phyloP scores from a whole-genome alignment of 64 coral and sea anemone species.

The Actinia tenebrosa region DNA sequence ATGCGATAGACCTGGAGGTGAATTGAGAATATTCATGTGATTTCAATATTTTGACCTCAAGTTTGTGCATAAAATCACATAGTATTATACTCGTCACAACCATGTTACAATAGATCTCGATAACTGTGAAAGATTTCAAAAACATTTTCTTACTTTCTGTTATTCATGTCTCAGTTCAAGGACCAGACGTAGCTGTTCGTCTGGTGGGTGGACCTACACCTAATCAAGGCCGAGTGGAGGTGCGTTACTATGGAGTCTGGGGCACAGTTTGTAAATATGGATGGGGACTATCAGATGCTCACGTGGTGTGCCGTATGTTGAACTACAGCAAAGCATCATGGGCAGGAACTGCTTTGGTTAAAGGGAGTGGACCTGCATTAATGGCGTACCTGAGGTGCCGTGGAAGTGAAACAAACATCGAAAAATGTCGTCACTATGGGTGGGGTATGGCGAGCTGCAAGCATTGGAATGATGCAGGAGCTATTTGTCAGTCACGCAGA shows the following conservation, averaged over 20 bases:
- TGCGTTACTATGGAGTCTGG: not conserved
- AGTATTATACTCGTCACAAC: too few relatives aligned
- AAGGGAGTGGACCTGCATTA: not conserved
- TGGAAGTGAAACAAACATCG: not conserved
- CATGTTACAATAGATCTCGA: too few relatives aligned
- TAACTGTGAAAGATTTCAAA: too few relatives aligned
- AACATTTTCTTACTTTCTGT: too few relatives aligned
- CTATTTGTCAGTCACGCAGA: not conserved
- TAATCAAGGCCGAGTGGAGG: not conserved
- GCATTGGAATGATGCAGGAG: not conserved
- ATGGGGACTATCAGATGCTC: not conserved
- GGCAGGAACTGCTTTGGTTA: not conserved
- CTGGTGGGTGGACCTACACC: not conserved
- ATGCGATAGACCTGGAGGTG: too few relatives aligned
- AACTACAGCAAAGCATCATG: not conserved
- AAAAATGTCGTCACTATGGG: not conserved
- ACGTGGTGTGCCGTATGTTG: conserved; percentile 1
- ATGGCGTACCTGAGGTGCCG: not conserved
- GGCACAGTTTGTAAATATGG: not conserved
- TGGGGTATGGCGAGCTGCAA: not conserved
- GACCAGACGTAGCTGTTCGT: too few relatives aligned
- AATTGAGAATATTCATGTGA: too few relatives aligned
- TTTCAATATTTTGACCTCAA: too few relatives aligned
- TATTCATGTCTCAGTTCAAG: too few relatives aligned
- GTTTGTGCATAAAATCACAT: too few relatives aligned